phyloP scores from a whole-genome alignment of 2,888 invertebrate species.

The Calameuta filiformis region DNA sequence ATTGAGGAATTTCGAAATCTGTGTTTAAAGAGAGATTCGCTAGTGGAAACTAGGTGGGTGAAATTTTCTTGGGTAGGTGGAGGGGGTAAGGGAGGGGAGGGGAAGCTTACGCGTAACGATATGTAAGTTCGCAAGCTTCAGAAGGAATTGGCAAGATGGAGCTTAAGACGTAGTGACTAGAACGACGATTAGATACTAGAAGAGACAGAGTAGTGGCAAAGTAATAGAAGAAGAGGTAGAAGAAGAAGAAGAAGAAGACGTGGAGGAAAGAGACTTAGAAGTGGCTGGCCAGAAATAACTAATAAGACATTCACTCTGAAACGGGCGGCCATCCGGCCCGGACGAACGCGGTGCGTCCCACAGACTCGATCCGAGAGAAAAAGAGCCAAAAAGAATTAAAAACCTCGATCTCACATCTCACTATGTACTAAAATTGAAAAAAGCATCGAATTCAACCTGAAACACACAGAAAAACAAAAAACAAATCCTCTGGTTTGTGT shows the following conservation, averaged over 20 bases:
- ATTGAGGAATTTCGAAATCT: background rate
- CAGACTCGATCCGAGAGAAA: slow-evolving; percentile 3
- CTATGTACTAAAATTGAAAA: slow-evolving; percentile 13
- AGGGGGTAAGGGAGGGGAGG: background rate
- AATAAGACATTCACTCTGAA: slow-evolving; percentile 66
- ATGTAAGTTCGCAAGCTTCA: background rate
- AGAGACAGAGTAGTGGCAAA: slow-evolving; percentile 16
- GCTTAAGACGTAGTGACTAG: background rate
- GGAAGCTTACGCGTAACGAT: background rate
- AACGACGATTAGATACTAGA: slow-evolving; percentile 11
- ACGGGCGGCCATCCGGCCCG: slow-evolving; percentile 66
- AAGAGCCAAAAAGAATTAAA: background rate
- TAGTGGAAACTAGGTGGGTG: background rate
- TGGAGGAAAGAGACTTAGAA: slow-evolving; percentile 25
- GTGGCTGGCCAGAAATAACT: slow-evolving; percentile 61
- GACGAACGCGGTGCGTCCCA: slow-evolving; percentile 64
- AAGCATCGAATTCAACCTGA: background rate
- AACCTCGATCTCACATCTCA: slow-evolving; percentile 6
- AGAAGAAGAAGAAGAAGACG: slow-evolving; percentile 31
- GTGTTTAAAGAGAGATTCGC: background rate
- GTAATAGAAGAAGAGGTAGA: slow-evolving; percentile 22
- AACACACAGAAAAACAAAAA: slow-evolving; percentile 12
- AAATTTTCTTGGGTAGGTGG: slow-evolving; percentile 6
- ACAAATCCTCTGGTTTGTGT: slow-evolving; percentile 30
- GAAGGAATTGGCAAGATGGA: background rate